phyloP scores from a whole-genome alignment of 2,113 vertebrate genomes.

The Vireo altiloquus region DNA sequence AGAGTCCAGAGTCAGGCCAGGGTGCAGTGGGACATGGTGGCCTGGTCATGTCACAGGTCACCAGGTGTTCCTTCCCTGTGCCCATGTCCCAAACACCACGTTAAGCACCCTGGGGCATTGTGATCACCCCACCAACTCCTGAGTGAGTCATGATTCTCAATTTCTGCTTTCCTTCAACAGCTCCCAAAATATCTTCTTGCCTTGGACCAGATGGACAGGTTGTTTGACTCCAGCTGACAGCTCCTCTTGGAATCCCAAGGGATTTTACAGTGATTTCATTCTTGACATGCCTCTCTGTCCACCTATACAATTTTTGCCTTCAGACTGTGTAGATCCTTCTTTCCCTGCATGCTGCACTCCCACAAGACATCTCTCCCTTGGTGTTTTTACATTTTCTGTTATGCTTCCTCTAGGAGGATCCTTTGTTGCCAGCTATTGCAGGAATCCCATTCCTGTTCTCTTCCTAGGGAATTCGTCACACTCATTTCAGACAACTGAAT shows the following conservation, averaged over 20 bases:
- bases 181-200: neutral
- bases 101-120: neutral
- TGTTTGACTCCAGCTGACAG: neutral
- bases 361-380: neutral
- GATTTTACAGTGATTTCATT: neutral
- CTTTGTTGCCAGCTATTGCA: neutral
- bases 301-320: neutral
- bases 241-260: neutral
- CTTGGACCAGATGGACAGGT: neutral
- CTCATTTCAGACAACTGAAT: neutral
- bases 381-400: neutral
- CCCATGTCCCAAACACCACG: fast-evolving
- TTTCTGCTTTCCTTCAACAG: neutral
- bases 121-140: neutral
- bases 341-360: neutral
- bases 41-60: neutral
- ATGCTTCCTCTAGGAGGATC: neutral
- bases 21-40: neutral
- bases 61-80: neutral
- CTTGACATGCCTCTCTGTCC: neutral
- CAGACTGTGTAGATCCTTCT: neutral
- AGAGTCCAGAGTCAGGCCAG: neutral
- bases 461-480: neutral
- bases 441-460: neutral
- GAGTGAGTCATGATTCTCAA: neutral